phyloP scores from a whole-genome alignment of 2,888 invertebrate species.

The Sphaerophoria taeniata region DNA sequence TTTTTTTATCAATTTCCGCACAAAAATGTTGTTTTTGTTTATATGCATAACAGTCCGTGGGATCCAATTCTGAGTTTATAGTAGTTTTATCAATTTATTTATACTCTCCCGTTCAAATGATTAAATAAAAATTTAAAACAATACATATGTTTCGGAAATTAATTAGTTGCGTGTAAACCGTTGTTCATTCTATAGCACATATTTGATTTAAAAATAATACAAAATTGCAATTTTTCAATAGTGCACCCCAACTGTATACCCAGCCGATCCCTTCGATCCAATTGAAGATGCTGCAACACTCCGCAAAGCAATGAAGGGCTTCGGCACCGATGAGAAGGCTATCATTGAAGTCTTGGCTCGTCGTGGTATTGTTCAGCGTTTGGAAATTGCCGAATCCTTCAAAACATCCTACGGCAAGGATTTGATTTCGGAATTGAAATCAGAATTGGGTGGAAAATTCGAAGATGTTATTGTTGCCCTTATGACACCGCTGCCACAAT shows the following conservation, averaged over 20 bases:
- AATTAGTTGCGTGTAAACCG: no score
- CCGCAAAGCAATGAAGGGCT: slow-evolving; percentile 96
- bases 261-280: slow-evolving; percentile 93
- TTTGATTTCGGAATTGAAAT: slow-evolving; percentile 92
- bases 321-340: slow-evolving; percentile 95
- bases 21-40: no score
- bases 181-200: no score
- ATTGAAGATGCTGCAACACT: slow-evolving; percentile 92
- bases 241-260: slow-evolving; percentile 95
- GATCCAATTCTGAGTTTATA: no score
- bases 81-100: no score
- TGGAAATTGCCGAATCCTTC: slow-evolving; percentile 95
- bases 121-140: no score
- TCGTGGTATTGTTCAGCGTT: slow-evolving; percentile 94
- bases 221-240: slow-evolving; percentile 78
- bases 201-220: no score
- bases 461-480: slow-evolving; percentile 95
- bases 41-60: no score
- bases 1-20: no score
- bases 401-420: slow-evolving; percentile 97
- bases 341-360: slow-evolving; percentile 95
- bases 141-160: no score
- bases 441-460: slow-evolving; percentile 94
- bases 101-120: no score
- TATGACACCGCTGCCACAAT: slow-evolving; percentile 95